Evolutionary conservation across 2,888 invertebrate genomes (phyloP), one percentile per base, ranked within the genome.

Genomic region (Allygus modestus): DNA sequence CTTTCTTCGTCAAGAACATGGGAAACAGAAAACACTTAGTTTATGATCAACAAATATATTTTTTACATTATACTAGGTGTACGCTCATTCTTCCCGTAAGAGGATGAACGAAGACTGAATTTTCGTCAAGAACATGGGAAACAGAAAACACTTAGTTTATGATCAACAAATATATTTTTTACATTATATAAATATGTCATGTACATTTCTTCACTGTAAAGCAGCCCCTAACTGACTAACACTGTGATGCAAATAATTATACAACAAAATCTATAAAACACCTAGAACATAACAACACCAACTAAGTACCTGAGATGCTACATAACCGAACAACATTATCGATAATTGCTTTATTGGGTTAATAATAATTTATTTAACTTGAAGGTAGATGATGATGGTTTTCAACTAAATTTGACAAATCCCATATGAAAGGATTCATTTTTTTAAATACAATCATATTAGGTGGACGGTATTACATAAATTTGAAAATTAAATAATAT

Each of bases 131-230:
- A n/a, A n/a, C n/a, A n/a, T 37, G 37, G 37, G 37, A 7, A 37
- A 37, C 37, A 37, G 37, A 37, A 4, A 37, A 37, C 37, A 9
- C 37, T 9, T 37, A 4, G 4, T 37, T 4, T 37, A 37, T 46
- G 46, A 11, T 46, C 9, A 46, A 46, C 54, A 54, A 54, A 65
- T 65, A 65, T 65, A 65, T 65, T 65, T 65, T 65, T 23, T 7
- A 54, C 9, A 2, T 23, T 58, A 23, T 28, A 65, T 65, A 65
- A 65, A 65, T 65, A 65, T 65, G 65, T 65, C 65, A 65, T 65
- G 65, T 65, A 65, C 65, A 65, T 65, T 54, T 65, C 28, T 65
- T 31, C 7, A 1, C 1, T 65, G 4, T 46, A 46, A 46, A 46
- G 46, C 46, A 46, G 46, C 17, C 4, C 46, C 46, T 46, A 46